A percentile compares a stretch with the other conserved stretches of the same genome.
Evolutionary conservation across 1,140 invertebrate genomes (phyloP).

Genomic region (Physella acuta): DNA sequence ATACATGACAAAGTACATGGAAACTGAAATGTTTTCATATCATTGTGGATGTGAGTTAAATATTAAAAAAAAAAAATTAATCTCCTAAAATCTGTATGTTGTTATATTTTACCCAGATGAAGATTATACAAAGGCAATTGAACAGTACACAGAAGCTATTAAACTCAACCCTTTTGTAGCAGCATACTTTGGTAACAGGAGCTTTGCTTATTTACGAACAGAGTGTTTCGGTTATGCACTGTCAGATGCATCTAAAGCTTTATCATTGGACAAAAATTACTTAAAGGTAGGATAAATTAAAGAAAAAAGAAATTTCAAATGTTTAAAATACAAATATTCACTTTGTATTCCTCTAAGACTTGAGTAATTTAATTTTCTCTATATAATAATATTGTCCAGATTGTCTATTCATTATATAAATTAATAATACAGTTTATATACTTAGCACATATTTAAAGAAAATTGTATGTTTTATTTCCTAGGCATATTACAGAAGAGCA

Average conservation of each 20-base stretch:
- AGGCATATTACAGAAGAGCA: conserved; percentile 82
- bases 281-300: conserved; percentile 80
- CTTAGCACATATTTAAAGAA: too few species aligned
- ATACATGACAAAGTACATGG: too few species aligned
- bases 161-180: conserved; percentile 79
- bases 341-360: too few species aligned
- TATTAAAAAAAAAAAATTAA: background rate
- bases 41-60: background rate
- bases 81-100: background rate
- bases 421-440: too few species aligned
- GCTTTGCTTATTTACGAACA: conserved; percentile 87
- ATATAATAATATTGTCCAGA: background rate
- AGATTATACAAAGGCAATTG: conserved; percentile 85
- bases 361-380: background rate
- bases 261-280: conserved; percentile 86
- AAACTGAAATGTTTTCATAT: too few species aligned
- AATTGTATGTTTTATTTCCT: too few species aligned
- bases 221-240: conserved; percentile 94
- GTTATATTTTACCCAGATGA: conserved; percentile 73
- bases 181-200: conserved; percentile 79
- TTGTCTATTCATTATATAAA: background rate
- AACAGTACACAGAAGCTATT: conserved; percentile 89
- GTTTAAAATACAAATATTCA: too few species aligned
- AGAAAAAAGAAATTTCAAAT: too few species aligned
- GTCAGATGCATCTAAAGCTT: conserved; percentile 85